A percentile compares a stretch with the other conserved stretches of the same genome.
phyloP scores from a whole-genome alignment of 2,113 vertebrate species.

The Enhydra lutris region DNA sequence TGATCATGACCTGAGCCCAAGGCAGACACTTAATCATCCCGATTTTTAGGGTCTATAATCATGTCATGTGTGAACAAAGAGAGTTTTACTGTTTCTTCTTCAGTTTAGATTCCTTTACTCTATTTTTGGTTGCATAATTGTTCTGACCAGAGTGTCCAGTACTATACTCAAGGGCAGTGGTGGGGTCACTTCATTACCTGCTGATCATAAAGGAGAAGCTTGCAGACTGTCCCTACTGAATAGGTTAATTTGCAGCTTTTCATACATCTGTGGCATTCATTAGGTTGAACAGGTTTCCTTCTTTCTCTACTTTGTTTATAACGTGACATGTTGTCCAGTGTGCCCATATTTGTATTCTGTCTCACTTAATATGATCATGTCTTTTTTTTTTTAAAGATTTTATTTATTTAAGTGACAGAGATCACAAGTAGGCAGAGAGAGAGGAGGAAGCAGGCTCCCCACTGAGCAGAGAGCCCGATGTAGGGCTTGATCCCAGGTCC shows the following conservation, averaged over 20 bases:
- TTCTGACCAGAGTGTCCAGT: neutral
- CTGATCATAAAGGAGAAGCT: neutral
- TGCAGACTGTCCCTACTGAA: neutral
- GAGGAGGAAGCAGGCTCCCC: too few species aligned
- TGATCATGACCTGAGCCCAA: too few species aligned
- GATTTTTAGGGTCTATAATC: too few species aligned
- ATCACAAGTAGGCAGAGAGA: too few species aligned
- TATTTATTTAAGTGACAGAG: too few species aligned
- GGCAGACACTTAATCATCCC: too few species aligned
- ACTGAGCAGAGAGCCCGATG: too few species aligned
- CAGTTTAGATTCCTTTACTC: too few species aligned
- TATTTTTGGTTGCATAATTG: neutral
- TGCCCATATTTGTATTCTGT: neutral
- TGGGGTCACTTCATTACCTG: neutral
- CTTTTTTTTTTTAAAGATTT: neutral
- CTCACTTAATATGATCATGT: neutral
- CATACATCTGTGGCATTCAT: neutral
- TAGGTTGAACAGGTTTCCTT: neutral
- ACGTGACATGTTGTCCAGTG: neutral
- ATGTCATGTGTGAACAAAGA: too few species aligned
- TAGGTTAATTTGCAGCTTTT: neutral
- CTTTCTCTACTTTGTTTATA: neutral
- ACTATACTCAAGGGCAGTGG: neutral
- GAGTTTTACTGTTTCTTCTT: too few species aligned
- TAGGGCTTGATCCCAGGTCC: too few species aligned